phyloP scores from a whole-genome alignment of 2,113 vertebrate species.

The Pseudorasbora parva region DNA sequence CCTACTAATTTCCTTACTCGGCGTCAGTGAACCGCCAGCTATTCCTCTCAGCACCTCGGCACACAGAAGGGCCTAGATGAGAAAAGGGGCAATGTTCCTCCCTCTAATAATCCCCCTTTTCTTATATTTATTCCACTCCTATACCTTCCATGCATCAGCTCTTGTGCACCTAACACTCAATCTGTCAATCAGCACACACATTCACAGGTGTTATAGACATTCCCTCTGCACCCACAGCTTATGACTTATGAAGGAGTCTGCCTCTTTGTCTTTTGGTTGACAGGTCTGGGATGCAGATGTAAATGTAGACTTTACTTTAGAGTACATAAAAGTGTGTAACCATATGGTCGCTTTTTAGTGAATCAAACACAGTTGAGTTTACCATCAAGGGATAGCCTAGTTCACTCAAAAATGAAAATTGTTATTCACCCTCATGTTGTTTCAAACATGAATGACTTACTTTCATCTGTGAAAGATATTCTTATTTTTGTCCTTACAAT shows the following conservation, averaged over 20 bases:
- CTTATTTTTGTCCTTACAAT: too few species aligned
- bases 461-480: too few species aligned
- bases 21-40: conserved; percentile 26
- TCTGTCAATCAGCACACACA: not conserved
- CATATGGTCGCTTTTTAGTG: not conserved
- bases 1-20: conserved; percentile 54
- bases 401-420: not conserved
- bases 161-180: not conserved
- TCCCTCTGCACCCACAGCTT: not conserved
- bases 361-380: not conserved
- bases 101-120: conserved; percentile 39
- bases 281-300: not conserved
- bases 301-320: not conserved
- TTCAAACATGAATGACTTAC: not conserved
- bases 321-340: not conserved
- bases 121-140: conserved; percentile 16
- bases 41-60: conserved; percentile 34
- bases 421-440: not conserved
- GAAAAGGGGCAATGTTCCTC: not conserved
- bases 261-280: conserved; percentile 9
- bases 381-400: not conserved
- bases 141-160: conserved; percentile 6
- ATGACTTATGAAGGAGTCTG: not conserved
- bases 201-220: conserved; percentile 29
- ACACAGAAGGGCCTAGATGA: conserved; percentile 25